A percentile compares a stretch with the other conserved stretches of the same genome.
These are phyloP conservation scores for Ectemnius continuus DNA, from an alignment of 2,888 invertebrate species.

Conservation along the genomic window DNA sequence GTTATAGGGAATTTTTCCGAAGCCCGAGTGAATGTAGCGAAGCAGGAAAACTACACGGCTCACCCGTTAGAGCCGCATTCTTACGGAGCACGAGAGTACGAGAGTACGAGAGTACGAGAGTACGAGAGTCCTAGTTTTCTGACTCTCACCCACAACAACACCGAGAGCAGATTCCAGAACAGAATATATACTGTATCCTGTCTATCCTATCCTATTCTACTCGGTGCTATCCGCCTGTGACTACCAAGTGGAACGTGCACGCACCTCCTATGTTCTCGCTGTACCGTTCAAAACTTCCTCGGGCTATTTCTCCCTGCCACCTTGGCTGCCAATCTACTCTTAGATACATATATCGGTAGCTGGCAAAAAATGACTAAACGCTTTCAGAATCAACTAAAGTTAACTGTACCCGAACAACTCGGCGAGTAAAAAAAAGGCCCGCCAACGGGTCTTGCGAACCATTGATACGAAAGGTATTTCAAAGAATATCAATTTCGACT, in stretches of 20 bases:
- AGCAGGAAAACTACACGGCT: slow-evolving; percentile 20
- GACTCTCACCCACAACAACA: slow-evolving; percentile 65
- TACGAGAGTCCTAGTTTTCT: slow-evolving; percentile 64
- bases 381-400: too few relatives aligned
- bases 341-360: not conserved
- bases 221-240: slow-evolving; percentile 26
- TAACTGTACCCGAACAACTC: too few relatives aligned
- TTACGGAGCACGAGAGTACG: slow-evolving; percentile 58
- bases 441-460: too few relatives aligned
- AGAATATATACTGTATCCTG: slow-evolving; percentile 47
- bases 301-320: not conserved
- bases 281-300: slow-evolving; percentile 29
- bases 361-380: too few relatives aligned
- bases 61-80: slow-evolving; percentile 62
- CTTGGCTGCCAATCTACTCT: not conserved
- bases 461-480: too few relatives aligned
- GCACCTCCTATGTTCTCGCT: slow-evolving; percentile 24
- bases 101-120: slow-evolving; percentile 59
- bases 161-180: slow-evolving; percentile 66
- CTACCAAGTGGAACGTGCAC: slow-evolving; percentile 33
- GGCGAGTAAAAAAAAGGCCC: too few relatives aligned
- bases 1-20: not conserved
- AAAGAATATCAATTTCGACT: too few relatives aligned
- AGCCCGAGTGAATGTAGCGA: slow-evolving; percentile 30
- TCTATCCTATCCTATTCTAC: slow-evolving; percentile 50